Evolutionary conservation across 2,888 invertebrate genomes (phyloP), one percentile per base, ranked within the genome.

Genomic region (Palloptera scutellata): DNA sequence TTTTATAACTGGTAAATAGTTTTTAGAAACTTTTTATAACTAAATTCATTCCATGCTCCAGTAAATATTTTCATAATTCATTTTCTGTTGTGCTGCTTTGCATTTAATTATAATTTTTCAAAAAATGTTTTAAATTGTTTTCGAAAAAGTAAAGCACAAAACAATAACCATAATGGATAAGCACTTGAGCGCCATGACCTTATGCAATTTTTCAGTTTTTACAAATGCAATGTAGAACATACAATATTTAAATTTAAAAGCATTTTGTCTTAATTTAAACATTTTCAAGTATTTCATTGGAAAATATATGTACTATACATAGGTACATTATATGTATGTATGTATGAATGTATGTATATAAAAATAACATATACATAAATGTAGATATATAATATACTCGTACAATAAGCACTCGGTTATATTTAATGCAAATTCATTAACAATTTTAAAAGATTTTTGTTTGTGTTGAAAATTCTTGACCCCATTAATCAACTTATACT

Each of bases 101-200:
- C 30, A 30, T 30, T 30, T 6, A 30, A 30, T 30, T 30, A 30
- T 30, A 30, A 30, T 30, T 30, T 30, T 30, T 30, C 30, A 30
- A 30, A 30, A 30, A 30, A 30, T 30, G 30, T 30, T 30, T 30
- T 30, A 30, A 30, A 30, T 30, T 30, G 30, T 15, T 48, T 48
- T 48, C 10, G 9, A 48, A 48, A 13, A 6, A 48, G 4, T 5
- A 48, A 48, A 48, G 48, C 48, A 48, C 13, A 6, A 48, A 30
- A 30, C 30, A 30, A 30, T 30, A 30, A 30, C 6, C 30, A 30
- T 4, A 30, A 30, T 30, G 30, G 2, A 30, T 48, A n/a, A 19
- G 8, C 64, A 64, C 64, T 64, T 57, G 64, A 64, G 15, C 57
- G 58, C 58, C 64, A 41, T 64, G 64, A 64, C 51, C 58, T 64